phyloP scores from a whole-genome alignment of 2,888 invertebrate genomes.

The Carpatolechia fugitivella region DNA sequence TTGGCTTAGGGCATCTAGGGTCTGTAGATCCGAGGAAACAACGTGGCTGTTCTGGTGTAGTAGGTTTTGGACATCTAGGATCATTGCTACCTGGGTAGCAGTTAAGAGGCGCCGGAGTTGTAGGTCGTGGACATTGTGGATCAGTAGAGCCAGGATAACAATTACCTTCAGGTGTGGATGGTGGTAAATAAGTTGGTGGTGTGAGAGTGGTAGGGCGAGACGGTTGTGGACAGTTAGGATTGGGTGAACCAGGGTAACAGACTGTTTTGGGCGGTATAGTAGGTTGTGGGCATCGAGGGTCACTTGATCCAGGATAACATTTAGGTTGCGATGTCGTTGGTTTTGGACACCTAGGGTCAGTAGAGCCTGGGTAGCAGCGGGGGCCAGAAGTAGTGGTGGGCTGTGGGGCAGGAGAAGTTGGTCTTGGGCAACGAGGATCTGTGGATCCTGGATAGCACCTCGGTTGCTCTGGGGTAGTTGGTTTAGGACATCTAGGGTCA shows the following conservation, averaged over 20 bases:
- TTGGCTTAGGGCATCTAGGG: conserved; percentile 20
- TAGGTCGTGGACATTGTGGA: conserved; percentile 27
- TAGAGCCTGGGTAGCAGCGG: conserved; percentile 44
- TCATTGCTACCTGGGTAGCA: conserved; percentile 23
- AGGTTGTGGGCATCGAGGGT: conserved; percentile 29
- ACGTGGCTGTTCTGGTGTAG: conserved; percentile 13
- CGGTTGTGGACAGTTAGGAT: conserved; percentile 31
- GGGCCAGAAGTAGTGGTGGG: conserved; percentile 7
- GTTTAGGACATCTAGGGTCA: conserved; percentile 41
- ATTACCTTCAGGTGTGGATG: neutral
- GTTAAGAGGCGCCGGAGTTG: conserved; percentile 19
- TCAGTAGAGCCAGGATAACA: conserved; percentile 44
- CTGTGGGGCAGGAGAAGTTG: neutral
- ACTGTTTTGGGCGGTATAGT: conserved; percentile 28
- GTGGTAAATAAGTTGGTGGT: conserved; percentile 1
- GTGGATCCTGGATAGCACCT: conserved; percentile 43
- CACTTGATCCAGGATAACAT: conserved; percentile 42
- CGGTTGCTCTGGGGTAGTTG: conserved; percentile 25
- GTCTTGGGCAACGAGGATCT: conserved; percentile 26
- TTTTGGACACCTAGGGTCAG: conserved; percentile 43
- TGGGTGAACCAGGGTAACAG: conserved; percentile 23
- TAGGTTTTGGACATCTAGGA: conserved; percentile 15
- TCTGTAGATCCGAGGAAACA: conserved; percentile 22
- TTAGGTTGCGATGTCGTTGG: conserved; percentile 29
- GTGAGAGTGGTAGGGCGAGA: conserved; percentile 30